A percentile compares a stretch with the other conserved stretches of the same genome.
Evolutionary conservation across 2,888 invertebrate species (phyloP).

Genomic region (Catocala fraxini): DNA sequence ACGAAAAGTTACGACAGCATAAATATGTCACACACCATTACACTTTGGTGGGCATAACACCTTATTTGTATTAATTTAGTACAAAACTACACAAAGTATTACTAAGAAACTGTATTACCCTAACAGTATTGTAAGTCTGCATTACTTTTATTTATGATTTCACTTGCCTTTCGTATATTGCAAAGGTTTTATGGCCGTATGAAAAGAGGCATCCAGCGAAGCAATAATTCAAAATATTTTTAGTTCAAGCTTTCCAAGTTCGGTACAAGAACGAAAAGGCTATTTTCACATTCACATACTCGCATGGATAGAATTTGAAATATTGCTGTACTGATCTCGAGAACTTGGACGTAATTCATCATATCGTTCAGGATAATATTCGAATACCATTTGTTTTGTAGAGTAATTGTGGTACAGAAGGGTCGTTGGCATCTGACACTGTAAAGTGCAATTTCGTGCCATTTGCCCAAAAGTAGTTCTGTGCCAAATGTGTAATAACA

Average conservation of each 20-base stretch:
- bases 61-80: no score
- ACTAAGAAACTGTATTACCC: background rate
- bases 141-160: background rate
- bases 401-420: background rate
- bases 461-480: background rate
- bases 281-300: background rate
- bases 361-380: background rate
- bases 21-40: no score
- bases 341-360: background rate
- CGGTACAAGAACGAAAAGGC: background rate
- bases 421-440: background rate
- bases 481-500: background rate
- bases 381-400: background rate
- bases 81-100: background rate
- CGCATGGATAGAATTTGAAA: conserved; percentile 2
- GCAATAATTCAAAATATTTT: conserved; percentile 3
- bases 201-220: background rate
- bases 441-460: conserved; percentile 1
- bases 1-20: no score
- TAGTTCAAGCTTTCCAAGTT: conserved; percentile 2
- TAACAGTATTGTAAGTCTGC: background rate
- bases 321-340: background rate
- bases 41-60: no score
- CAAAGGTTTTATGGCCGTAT: background rate
- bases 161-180: conserved; percentile 1